These are phyloP conservation scores for Muscicapa striata DNA, from an alignment of 2,797 vertebrate species.

Conservation along the genomic window DNA sequence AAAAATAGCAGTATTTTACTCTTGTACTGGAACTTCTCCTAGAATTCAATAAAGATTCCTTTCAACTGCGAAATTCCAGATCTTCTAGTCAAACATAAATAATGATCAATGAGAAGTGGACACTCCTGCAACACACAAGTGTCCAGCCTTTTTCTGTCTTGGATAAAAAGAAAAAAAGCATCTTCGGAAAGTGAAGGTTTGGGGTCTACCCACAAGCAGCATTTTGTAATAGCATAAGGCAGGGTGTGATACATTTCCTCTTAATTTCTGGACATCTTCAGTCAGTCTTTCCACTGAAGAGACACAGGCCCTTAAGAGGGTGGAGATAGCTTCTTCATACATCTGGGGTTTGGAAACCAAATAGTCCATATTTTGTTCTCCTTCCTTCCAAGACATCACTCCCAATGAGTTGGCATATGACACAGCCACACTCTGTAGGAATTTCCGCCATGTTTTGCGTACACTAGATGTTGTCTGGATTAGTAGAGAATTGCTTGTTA, in stretches of 20 bases:
- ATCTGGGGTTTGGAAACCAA: neutral
- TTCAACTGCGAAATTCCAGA: neutral
- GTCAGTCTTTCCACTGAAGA: neutral
- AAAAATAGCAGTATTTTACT: neutral
- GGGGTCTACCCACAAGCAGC: neutral
- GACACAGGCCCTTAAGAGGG: fast-evolving
- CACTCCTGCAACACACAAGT: neutral
- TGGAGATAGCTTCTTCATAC: neutral
- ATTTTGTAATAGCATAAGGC: neutral
- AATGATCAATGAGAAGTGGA: neutral
- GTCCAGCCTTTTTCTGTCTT: neutral
- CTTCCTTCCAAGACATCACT: neutral
- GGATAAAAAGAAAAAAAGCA: neutral
- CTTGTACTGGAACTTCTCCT: neutral
- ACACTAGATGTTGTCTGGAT: neutral
- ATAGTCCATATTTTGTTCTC: neutral
- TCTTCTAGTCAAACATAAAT: neutral
- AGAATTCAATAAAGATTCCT: neutral
- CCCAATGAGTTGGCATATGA: neutral
- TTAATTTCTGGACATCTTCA: neutral
- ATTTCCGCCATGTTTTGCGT: neutral
- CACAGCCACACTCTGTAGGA: neutral
- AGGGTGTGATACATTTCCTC: neutral
- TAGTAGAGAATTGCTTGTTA: neutral
- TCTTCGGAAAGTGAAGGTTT: neutral